These are phyloP conservation scores for Myotis myotis DNA, from an alignment of 2,797 vertebrate species.

Conservation along the genomic window DNA sequence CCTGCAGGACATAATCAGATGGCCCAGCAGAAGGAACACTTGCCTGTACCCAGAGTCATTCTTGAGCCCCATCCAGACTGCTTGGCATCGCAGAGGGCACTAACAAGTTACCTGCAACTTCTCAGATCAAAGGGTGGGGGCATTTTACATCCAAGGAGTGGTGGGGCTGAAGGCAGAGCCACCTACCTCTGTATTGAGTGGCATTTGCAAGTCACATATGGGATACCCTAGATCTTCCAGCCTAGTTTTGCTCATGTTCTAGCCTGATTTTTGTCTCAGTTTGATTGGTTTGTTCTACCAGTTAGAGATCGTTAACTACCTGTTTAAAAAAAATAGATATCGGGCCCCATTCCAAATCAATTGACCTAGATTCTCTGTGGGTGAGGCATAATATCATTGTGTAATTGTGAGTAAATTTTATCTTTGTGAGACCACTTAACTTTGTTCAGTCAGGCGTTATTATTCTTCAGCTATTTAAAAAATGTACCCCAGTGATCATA, in stretches of 20 bases:
- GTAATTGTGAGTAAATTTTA: background rate
- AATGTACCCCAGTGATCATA: background rate
- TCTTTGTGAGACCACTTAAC: background rate
- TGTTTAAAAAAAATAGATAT: background rate
- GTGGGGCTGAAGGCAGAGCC: background rate
- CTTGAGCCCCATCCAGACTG: background rate
- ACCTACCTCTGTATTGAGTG: background rate
- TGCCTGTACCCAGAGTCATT: background rate
- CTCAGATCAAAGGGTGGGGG: background rate
- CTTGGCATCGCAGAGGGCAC: background rate
- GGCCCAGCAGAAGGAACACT: background rate
- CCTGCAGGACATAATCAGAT: background rate
- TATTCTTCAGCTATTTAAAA: slow-evolving; percentile 30
- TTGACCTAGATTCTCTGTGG: slow-evolving; percentile 22
- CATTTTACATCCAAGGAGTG: background rate
- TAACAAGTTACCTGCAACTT: background rate
- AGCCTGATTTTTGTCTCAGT: background rate
- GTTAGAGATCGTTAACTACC: background rate
- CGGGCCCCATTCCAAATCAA: background rate
- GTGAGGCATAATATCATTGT: background rate
- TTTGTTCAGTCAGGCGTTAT: background rate
- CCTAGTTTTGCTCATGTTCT: background rate
- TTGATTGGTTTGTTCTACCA: background rate
- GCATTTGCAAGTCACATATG: background rate
- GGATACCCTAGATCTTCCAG: background rate